phyloP scores from a whole-genome alignment of 2,113 vertebrate genomes.

The Thalassarche chlororhynchos region DNA sequence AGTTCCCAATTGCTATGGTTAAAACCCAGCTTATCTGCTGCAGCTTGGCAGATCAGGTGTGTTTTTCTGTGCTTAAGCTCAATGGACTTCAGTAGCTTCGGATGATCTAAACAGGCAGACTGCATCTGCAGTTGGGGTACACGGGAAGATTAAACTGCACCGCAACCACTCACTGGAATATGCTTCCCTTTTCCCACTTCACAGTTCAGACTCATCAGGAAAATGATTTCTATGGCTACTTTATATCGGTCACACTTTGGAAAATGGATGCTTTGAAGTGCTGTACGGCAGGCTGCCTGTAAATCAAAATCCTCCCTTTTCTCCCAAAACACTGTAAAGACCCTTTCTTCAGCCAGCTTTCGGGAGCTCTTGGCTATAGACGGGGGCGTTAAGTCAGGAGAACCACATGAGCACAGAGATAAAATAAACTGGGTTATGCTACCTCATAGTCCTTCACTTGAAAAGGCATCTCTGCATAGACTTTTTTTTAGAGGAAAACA shows the following conservation, averaged over 20 bases:
- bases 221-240: background rate
- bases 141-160: background rate
- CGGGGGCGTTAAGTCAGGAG: background rate
- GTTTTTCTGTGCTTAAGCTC: background rate
- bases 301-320: background rate
- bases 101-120: background rate
- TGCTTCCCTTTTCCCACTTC: background rate
- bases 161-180: background rate
- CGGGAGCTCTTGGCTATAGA: background rate
- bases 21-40: background rate
- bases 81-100: background rate
- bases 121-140: background rate
- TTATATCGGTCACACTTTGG: background rate
- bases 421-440: background rate
- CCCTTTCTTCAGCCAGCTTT: background rate
- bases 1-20: background rate
- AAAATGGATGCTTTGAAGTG: background rate
- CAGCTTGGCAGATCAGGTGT: background rate
- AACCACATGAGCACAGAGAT: background rate
- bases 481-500: background rate
- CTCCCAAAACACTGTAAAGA: background rate
- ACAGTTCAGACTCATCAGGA: background rate
- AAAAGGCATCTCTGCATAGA: background rate
- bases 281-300: background rate
- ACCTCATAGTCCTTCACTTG: background rate